A percentile compares a stretch with the other conserved stretches of the same genome.
These are phyloP conservation scores for Stegophylla sp. DNA, from an alignment of 2,888 invertebrate species.

Conservation along the genomic window DNA sequence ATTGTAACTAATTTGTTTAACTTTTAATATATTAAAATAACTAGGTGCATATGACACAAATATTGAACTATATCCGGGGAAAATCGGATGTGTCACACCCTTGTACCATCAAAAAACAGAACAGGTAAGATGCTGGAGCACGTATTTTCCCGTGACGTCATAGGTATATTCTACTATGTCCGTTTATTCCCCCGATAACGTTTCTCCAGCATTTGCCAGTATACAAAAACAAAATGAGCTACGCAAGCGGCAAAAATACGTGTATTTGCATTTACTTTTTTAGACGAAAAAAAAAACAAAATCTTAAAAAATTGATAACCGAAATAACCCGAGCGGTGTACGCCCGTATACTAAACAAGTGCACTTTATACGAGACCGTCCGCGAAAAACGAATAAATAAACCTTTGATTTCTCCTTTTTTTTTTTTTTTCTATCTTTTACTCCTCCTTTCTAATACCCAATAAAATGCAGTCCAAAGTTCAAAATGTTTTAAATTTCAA, in stretches of 20 bases:
- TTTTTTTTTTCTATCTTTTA: not conserved
- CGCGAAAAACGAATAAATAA: not conserved
- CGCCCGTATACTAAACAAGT: not conserved
- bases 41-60: too few relatives aligned
- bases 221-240: conserved; percentile 21
- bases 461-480: not conserved
- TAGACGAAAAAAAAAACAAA: not conserved
- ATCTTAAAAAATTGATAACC: conserved; percentile 21
- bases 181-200: conserved; percentile 1
- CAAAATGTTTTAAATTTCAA: not conserved
- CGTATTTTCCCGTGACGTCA: too few relatives aligned
- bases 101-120: not conserved
- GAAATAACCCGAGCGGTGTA: not conserved
- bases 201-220: not conserved
- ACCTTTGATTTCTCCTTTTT: not conserved
- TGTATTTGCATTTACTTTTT: not conserved
- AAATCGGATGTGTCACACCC: too few relatives aligned
- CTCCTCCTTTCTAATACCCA: not conserved
- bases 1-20: too few relatives aligned
- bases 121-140: too few relatives aligned
- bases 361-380: not conserved
- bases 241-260: not conserved
- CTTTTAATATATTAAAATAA: too few relatives aligned
- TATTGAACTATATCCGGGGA: too few relatives aligned
- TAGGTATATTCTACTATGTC: too few relatives aligned